Evolutionary conservation across 1,140 invertebrate genomes (phyloP), one percentile per base, ranked within the genome.

Genomic region (Lepidurus couesii): DNA sequence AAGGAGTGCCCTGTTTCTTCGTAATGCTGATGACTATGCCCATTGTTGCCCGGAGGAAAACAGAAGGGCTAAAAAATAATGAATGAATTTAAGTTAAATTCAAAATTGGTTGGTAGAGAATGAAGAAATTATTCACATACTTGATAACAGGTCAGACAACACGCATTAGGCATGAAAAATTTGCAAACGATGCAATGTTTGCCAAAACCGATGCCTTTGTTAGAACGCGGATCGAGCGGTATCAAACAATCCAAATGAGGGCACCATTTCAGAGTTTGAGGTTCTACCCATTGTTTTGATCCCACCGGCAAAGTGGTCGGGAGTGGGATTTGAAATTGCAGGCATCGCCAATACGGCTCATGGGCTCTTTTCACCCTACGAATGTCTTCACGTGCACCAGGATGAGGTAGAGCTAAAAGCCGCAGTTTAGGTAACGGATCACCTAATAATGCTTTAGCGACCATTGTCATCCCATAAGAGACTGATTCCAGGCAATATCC

Each of bases 401-500:
- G 13, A n/a, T 65, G n/a, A 7, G 53, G 53, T 1, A 65, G 0
- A 21, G 53, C 1, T 7, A n/a, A n/a, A 7, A 65, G 13, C 21
- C 13, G 8, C 8, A 65, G 9, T 65, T 16, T 65, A 4, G 92
- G 89, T 76, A 95, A 84, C 0, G 94, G 92, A 86, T 98, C 94
- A 0, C 93, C 94, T 0, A 98, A 86, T 11, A 98, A 85, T 0
- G 94, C 90, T 85, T 95, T 94, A 0, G 91, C 91, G 84, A 95
- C 96, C 87, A 93, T 90, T 1, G 91, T 89, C 91, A 97, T 93
- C 1, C 91, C 90, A 81, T 95, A 91, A 0, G 94, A 90, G 78
- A 95, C 93, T 2, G 94, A 92, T 76, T 90, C 91, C 8, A 95
- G 86, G 84, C 97, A 96, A 86, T 98, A 98, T 7, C 96, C 96